These are phyloP conservation scores for Stichodactyla mertensii DNA, from an alignment of 64 coral and sea anemone genomes.

Conservation along the genomic window DNA sequence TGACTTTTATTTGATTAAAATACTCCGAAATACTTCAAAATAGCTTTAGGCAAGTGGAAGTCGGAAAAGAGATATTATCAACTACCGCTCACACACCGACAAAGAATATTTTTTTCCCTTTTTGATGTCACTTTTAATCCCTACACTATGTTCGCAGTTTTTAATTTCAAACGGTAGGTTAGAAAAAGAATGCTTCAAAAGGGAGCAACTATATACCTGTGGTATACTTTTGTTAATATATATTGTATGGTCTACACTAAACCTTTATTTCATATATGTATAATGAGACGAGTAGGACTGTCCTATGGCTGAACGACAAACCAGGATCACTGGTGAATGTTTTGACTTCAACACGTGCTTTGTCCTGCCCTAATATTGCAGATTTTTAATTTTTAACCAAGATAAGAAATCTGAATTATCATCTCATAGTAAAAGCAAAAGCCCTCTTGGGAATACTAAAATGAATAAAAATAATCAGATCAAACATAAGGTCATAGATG, in stretches of 20 bases:
- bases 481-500: neutral
- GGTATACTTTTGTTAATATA: neutral
- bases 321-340: too few relatives aligned
- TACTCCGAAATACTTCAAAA: neutral
- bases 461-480: neutral
- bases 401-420: neutral
- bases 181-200: neutral
- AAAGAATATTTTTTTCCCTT: neutral
- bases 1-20: constrained; percentile 3
- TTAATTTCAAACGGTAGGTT: neutral
- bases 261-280: too few relatives aligned
- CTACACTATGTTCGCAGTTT: neutral
- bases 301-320: too few relatives aligned
- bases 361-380: neutral
- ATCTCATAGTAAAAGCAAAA: neutral
- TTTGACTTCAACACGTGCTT: neutral
- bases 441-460: neutral
- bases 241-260: too few relatives aligned
- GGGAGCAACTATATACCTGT: neutral
- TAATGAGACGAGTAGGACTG: too few relatives aligned
- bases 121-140: neutral
- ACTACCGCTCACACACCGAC: neutral
- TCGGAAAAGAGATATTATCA: constrained; percentile 6
- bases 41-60: constrained; percentile 1
- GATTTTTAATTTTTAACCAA: neutral